Percentiles rank a stretch among this genome's conserved stretches.
These are phyloP conservation scores for Nysson spinosus DNA, from an alignment of 2,888 invertebrate genomes.

Conservation along the genomic window DNA sequence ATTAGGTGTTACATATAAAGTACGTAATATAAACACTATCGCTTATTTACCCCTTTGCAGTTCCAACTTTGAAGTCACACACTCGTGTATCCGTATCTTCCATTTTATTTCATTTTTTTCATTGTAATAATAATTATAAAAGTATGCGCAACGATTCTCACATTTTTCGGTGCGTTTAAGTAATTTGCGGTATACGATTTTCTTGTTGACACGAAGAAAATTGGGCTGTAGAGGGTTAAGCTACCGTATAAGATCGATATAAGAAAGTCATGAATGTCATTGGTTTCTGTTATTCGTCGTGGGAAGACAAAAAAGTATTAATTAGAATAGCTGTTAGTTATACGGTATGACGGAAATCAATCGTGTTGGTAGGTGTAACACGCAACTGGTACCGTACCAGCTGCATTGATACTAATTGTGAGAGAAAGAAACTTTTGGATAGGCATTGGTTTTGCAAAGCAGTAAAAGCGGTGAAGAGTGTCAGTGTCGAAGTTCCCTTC, in stretches of 20 bases:
- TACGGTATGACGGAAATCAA: constrained; percentile 57
- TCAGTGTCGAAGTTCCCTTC: constrained; percentile 31
- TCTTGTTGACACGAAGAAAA: not conserved
- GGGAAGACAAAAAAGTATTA: constrained; percentile 22
- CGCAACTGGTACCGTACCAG: constrained; percentile 76
- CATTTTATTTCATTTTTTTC: too few relatives aligned
- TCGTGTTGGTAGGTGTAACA: constrained; percentile 69
- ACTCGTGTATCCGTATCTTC: too few relatives aligned
- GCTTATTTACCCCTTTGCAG: too few relatives aligned
- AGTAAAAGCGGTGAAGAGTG: constrained; percentile 42
- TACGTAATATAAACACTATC: too few relatives aligned
- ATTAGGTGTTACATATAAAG: too few relatives aligned
- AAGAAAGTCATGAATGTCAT: not conserved
- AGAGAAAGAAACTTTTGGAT: constrained; percentile 58
- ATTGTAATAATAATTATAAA: too few relatives aligned
- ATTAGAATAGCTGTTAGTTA: constrained; percentile 33
- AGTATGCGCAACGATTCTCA: too few relatives aligned
- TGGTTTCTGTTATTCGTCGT: not conserved
- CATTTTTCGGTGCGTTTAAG: not conserved
- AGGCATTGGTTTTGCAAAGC: constrained; percentile 65
- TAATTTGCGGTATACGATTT: not conserved
- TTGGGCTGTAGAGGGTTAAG: not conserved
- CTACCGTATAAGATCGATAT: not conserved
- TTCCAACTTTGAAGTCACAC: too few relatives aligned
- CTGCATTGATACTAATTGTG: constrained; percentile 65